phyloP scores from a whole-genome alignment of 2,888 invertebrate genomes.

The Sphinx pinastri region DNA sequence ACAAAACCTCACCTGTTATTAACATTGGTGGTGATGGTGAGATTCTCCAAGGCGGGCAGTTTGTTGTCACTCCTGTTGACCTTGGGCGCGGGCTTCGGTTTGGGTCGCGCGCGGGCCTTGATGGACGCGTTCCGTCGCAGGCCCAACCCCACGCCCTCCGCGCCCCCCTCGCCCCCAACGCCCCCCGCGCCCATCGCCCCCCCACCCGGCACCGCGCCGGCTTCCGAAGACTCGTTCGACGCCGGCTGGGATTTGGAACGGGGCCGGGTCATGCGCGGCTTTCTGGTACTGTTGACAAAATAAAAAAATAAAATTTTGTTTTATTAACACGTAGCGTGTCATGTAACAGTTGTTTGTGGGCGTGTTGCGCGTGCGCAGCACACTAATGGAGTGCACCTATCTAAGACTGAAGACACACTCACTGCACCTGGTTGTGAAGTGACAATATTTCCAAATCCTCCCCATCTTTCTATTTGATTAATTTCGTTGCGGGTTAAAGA shows the following conservation, averaged over 20 bases:
- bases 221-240: slow-evolving; percentile 62
- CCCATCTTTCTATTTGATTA: too few relatives aligned
- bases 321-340: too few relatives aligned
- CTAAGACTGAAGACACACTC: too few relatives aligned
- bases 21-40: slow-evolving; percentile 65
- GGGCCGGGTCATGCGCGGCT: slow-evolving; percentile 56
- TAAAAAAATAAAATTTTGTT: too few relatives aligned
- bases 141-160: background rate
- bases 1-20: slow-evolving; percentile 61
- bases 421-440: too few relatives aligned
- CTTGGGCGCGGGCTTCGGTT: slow-evolving; percentile 20
- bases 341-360: too few relatives aligned
- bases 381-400: too few relatives aligned
- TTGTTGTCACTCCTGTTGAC: slow-evolving; percentile 46
- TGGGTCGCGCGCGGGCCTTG: background rate
- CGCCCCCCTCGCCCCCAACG: background rate
- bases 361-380: too few relatives aligned
- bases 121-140: background rate
- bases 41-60: slow-evolving; percentile 68
- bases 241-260: slow-evolving; percentile 75
- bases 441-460: too few relatives aligned
- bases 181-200: background rate
- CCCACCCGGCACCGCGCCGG: slow-evolving; percentile 39
- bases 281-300: slow-evolving; percentile 43
- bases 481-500: too few relatives aligned